phyloP scores from a whole-genome alignment of 2,797 vertebrate species.

The Cyclura pinguis region DNA sequence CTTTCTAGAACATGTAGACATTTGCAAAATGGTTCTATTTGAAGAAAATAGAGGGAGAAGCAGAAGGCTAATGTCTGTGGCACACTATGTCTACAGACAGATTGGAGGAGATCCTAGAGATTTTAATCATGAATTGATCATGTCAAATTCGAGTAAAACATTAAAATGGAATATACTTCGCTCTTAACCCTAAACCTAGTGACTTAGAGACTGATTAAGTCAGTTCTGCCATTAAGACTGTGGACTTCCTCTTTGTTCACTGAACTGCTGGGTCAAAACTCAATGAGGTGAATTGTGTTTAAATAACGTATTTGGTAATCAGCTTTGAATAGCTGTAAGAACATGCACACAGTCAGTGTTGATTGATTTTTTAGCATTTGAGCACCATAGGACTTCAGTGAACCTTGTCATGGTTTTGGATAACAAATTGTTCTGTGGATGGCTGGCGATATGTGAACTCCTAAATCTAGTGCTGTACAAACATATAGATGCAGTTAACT shows the following conservation, averaged over 20 bases:
- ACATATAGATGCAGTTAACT: constrained; percentile 73
- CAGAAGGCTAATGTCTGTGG: constrained; percentile 91
- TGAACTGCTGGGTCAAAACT: constrained; percentile 89
- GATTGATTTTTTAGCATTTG: constrained; percentile 73
- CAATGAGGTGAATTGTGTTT: constrained; percentile 83
- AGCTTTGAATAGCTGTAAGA: constrained; percentile 75
- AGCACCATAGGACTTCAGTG: constrained; percentile 69
- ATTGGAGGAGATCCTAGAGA: constrained; percentile 89
- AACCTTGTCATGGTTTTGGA: constrained; percentile 79
- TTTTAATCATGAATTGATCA: constrained; percentile 92
- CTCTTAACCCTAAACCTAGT: constrained; percentile 90
- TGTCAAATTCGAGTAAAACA: constrained; percentile 92
- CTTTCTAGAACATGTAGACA: constrained; percentile 91
- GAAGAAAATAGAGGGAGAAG: constrained; percentile 90
- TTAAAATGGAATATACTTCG: constrained; percentile 91
- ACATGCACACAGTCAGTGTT: constrained; percentile 70
- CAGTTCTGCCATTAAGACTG: constrained; percentile 89
- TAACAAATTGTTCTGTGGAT: constrained; percentile 80
- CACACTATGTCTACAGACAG: constrained; percentile 90
- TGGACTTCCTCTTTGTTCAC: constrained; percentile 87
- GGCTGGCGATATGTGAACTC: constrained; percentile 75
- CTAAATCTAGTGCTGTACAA: constrained; percentile 77
- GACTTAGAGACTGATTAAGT: constrained; percentile 91
- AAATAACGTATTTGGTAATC: constrained; percentile 78
- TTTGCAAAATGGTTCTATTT: constrained; percentile 88